Evolutionary conservation across 92 coral and sea anemone species (phyloP).

Genomic region (Nematostella vectensis): DNA sequence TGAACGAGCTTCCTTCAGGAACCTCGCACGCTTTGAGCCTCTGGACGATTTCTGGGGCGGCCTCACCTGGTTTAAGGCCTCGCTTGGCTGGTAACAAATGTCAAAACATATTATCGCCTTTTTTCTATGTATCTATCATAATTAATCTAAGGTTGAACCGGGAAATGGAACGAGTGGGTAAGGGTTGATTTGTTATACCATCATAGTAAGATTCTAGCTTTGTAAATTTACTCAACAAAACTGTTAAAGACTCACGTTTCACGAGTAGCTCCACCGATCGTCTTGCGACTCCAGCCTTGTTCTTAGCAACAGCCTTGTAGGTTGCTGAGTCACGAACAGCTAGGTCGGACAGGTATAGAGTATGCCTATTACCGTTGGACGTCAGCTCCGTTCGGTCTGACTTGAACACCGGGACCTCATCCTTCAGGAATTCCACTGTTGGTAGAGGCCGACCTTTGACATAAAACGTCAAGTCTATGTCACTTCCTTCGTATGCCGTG

Average conservation of each 20-base stretch:
- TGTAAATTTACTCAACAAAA: too few relatives aligned
- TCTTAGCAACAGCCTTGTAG: constrained; percentile 76
- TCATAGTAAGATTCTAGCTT: too few relatives aligned
- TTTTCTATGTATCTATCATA: too few relatives aligned
- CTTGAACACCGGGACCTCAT: constrained; percentile 65
- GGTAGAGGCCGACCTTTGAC: constrained; percentile 85
- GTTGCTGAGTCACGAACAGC: constrained; percentile 65
- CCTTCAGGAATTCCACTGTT: constrained; percentile 78
- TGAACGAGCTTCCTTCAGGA: constrained; percentile 65
- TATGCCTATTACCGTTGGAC: constrained; percentile 44
- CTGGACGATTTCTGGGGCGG: constrained; percentile 65
- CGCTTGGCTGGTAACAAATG: constrained; percentile 29
- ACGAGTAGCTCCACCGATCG: constrained; percentile 66
- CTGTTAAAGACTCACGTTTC: constrained; percentile 75
- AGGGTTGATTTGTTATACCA: too few relatives aligned
- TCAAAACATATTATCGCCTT: too few relatives aligned
- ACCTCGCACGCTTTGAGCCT: constrained; percentile 59
- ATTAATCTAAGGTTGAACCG: too few relatives aligned
- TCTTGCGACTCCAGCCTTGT: constrained; percentile 73
- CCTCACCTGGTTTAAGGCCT: constrained; percentile 27
- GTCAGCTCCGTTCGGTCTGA: constrained; percentile 53
- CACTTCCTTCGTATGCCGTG: constrained; percentile 66
- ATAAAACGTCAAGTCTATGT: constrained; percentile 54
- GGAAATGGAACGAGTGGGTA: too few relatives aligned
- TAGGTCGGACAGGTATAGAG: constrained; percentile 45